Conservation (phyloP, 2,113 vertebrate genomes). For the cattle (Bos taurus) region ARS-UCD2.0 NC_037341.1:53541501-53542000, state of each 20-base stretch:
- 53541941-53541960: not conserved
- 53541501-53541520: not conserved
- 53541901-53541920: not conserved
- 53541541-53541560: not conserved
- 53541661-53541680: not conserved
- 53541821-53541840: not conserved
- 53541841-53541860: not conserved
- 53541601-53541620: not conserved
- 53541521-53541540: not conserved
- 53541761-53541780: not conserved
- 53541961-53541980: not conserved
- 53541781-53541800: not conserved
- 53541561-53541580: not conserved
- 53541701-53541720: not conserved
- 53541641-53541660: not conserved
- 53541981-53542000: not conserved
- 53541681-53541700: not conserved
- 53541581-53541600: not conserved
- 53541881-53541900: not conserved
- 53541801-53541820: not conserved
- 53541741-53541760: not conserved
- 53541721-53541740: not conserved
- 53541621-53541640: not conserved
- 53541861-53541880: not conserved
- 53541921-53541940: not conserved